Evolutionary conservation across 2,888 invertebrate genomes (phyloP), one percentile per base, ranked within the genome.

Genomic region (Pedicia rivosa): DNA sequence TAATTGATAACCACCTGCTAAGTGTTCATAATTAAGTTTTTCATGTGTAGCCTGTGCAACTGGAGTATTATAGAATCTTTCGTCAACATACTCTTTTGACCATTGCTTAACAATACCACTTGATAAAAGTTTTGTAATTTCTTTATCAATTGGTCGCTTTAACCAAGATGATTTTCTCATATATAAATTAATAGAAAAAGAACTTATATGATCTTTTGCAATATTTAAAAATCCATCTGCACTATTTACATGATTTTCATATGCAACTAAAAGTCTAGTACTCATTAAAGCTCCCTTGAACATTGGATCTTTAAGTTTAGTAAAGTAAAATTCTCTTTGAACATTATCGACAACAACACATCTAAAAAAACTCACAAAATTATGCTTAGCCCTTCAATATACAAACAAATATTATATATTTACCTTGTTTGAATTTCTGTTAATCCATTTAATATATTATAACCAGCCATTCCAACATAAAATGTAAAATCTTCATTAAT

Each of bases 1-100:
- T 7, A 35, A 2, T 26, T 35, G 16, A 35, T 25, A 35, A 16
- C 25, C 26, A 4, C 35, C 35, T 7, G 25, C 25, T 8, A 35
- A 26, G 16, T 35, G 35, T 26, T 17, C 12, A 26, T 20, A 20
- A 22, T 4, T 32, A 13, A 32, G 19, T 20, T 32, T 32, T 5
- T 14, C 13, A 3, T 17, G 32, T 5, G 3, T 20, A 8, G 10
- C 12, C 9, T 17, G 9, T 22, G 5, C 6, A 12, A 13, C 8
- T 7, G 22, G 3, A 2, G 3, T 6, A 3, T 32, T 20, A 6
- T 20, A 13, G 8, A 12, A 32, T n/a, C 20, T 17, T 13, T 32
- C 14, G 9, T 32, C 32, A 8, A 32, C 20, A 13, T 20, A 7
- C 4, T 17, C 7, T 20, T 32, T 20, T 13, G 12, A 13, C 32